phyloP scores from a whole-genome alignment of 23 tunicate genomes.

The Trididemnum clinides region DNA sequence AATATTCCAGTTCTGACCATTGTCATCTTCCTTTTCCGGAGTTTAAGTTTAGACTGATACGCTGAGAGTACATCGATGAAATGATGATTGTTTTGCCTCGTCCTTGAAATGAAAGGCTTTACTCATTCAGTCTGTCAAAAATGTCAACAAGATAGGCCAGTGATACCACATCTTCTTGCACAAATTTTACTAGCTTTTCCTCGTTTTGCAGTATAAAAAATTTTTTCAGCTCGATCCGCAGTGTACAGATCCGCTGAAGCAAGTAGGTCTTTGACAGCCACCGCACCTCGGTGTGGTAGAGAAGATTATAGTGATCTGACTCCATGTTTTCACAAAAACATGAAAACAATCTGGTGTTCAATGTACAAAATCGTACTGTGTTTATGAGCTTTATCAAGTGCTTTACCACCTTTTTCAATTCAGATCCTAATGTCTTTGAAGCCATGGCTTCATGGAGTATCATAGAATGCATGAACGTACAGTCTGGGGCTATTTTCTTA shows the following conservation, averaged over 20 bases:
- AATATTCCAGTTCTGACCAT: constrained; percentile 21
- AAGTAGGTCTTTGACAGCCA: constrained; percentile 18
- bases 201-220: constrained; percentile 29
- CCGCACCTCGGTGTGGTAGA: constrained; percentile 42
- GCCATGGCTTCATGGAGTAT: constrained; percentile 39
- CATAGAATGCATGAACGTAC: constrained; percentile 50
- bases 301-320: constrained; percentile 34
- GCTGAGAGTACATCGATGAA: constrained; percentile 35
- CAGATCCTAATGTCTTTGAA: constrained; percentile 42
- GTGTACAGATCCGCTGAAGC: constrained; percentile 29
- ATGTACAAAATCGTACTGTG: constrained; percentile 37
- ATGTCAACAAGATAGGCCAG: constrained; percentile 41
- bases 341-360: constrained; percentile 26
- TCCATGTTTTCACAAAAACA: constrained; percentile 26
- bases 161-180: constrained; percentile 36
- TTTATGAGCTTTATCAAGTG: constrained; percentile 24
- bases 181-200: constrained; percentile 25
- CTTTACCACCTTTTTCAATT: constrained; percentile 21
- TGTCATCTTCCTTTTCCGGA: constrained; percentile 36
- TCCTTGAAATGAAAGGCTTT: constrained; percentile 41
- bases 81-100: constrained; percentile 34
- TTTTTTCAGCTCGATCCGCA: constrained; percentile 15
- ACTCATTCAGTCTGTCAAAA: constrained; percentile 33
- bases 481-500: constrained; percentile 25
- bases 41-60: constrained; percentile 30